These are phyloP conservation scores for Polydrusus tereticollis DNA, from an alignment of 2,888 invertebrate species.

Conservation along the genomic window DNA sequence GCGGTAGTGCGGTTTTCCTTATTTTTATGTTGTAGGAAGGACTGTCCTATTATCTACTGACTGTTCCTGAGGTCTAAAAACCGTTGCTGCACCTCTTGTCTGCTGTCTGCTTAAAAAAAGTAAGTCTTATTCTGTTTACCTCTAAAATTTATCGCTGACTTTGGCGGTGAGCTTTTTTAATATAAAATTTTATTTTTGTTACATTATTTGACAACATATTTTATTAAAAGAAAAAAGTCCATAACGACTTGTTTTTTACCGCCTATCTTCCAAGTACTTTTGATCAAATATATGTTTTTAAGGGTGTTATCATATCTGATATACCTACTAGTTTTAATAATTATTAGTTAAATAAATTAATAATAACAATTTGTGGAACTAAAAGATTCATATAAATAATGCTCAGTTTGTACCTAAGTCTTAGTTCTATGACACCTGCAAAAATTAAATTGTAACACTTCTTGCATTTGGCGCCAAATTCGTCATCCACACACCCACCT, in stretches of 20 bases:
- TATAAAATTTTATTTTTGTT: not conserved
- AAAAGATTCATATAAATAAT: no score
- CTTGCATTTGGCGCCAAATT: conserved; percentile 2
- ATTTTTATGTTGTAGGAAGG: conserved; percentile 23
- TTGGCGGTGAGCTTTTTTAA: conserved; percentile 15
- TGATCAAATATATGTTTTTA: no score
- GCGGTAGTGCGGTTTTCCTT: conserved; percentile 42
- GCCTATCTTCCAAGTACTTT: no score
- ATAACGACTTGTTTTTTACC: no score
- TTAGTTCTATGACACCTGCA: not conserved
- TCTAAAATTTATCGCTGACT: conserved; percentile 21
- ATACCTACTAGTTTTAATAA: no score
- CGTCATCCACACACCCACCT: not conserved
- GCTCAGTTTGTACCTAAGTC: no score
- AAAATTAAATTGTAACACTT: not conserved
- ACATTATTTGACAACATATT: no score
- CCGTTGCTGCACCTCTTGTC: conserved; percentile 12
- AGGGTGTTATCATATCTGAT: no score
- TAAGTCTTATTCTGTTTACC: conserved; percentile 21
- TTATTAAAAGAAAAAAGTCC: no score
- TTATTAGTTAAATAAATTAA: no score
- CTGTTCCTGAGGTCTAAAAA: conserved; percentile 13
- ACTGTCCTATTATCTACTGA: conserved; percentile 12
- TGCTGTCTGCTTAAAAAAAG: conserved; percentile 29
- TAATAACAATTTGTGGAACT: no score